Evolutionary conservation across 1,140 invertebrate genomes (phyloP).

Genomic region (Drosophila teissieri): DNA sequence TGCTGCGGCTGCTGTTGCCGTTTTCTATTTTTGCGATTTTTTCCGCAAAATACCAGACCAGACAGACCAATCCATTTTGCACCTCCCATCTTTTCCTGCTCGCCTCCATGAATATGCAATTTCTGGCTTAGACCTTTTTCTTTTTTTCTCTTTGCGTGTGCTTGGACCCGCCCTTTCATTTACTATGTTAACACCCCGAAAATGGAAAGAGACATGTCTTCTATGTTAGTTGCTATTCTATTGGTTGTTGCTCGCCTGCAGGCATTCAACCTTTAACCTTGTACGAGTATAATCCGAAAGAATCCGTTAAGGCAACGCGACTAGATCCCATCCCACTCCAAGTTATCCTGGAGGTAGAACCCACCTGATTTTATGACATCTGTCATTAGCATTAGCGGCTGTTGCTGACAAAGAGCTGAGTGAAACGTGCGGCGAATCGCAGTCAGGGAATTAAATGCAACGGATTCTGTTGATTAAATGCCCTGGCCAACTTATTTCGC

Average conservation of each 20-base stretch:
- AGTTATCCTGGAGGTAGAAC: not conserved
- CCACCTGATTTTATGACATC: constrained; percentile 45
- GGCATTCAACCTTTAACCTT: constrained; percentile 33
- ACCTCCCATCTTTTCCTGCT: constrained; percentile 39
- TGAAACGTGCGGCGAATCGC: constrained; percentile 24
- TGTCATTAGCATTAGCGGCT: constrained; percentile 17
- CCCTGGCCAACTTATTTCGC: constrained; percentile 56
- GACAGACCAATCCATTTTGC: constrained; percentile 25
- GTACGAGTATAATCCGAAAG: constrained; percentile 8
- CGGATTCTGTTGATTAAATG: constrained; percentile 53
- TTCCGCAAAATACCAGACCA: constrained; percentile 22
- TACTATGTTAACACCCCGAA: constrained; percentile 44
- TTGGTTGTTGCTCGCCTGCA: constrained; percentile 5
- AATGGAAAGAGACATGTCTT: constrained; percentile 16
- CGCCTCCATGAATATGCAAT: constrained; percentile 44
- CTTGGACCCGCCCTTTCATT: constrained; percentile 38
- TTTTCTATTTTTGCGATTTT: constrained; percentile 35
- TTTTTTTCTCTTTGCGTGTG: not conserved
- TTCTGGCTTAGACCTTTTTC: constrained; percentile 30
- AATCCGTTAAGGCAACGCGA: constrained; percentile 15
- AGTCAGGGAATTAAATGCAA: constrained; percentile 42
- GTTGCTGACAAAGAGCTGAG: not conserved
- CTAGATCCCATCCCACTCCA: not conserved
- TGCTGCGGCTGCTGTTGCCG: constrained; percentile 4
- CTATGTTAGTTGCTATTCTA: constrained; percentile 15